Percentiles rank a stretch among this genome's conserved stretches.
phyloP scores from a whole-genome alignment of 2,888 invertebrate genomes.

The Caenorhabditis uteleia region DNA sequence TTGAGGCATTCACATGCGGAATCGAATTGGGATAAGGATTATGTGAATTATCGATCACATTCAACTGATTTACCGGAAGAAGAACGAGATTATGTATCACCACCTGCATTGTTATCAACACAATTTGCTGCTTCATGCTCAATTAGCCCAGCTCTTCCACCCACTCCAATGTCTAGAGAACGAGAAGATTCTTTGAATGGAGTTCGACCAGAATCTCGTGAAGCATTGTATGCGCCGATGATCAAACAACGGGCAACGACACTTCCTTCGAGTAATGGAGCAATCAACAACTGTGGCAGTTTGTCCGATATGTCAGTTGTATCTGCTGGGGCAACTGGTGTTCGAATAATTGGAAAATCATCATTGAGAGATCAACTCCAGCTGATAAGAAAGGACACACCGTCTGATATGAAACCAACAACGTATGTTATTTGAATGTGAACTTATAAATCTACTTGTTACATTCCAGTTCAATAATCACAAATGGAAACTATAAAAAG shows the following conservation, averaged over 20 bases:
- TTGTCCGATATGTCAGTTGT: conserved; percentile 2
- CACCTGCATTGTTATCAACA: conserved; percentile 26
- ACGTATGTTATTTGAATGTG: conserved; percentile 20
- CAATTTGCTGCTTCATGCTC: conserved; percentile 28
- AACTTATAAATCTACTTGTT: no score
- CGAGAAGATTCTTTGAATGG: conserved; percentile 2
- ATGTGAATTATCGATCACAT: conserved; percentile 4
- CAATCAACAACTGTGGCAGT: conserved; percentile 8
- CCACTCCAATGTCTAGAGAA: neutral
- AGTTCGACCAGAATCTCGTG: conserved; percentile 7
- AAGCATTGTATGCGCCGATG: conserved; percentile 33
- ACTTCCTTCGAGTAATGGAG: conserved; percentile 1
- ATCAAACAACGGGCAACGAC: conserved; percentile 34
- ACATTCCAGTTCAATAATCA: no score
- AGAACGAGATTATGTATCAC: conserved; percentile 36
- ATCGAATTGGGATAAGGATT: conserved; percentile 3
- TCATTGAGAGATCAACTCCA: conserved; percentile 38
- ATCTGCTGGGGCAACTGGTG: conserved; percentile 8
- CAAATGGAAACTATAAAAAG: neutral
- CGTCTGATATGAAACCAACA: no score
- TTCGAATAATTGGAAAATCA: conserved; percentile 29
- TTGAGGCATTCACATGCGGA: conserved; percentile 26
- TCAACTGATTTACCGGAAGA: conserved; percentile 21
- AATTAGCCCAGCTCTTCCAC: conserved; percentile 10
- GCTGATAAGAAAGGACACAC: conserved; percentile 32